Conservation (phyloP, 2,113 vertebrate genomes). For the Callipepla squamata region DNA sequence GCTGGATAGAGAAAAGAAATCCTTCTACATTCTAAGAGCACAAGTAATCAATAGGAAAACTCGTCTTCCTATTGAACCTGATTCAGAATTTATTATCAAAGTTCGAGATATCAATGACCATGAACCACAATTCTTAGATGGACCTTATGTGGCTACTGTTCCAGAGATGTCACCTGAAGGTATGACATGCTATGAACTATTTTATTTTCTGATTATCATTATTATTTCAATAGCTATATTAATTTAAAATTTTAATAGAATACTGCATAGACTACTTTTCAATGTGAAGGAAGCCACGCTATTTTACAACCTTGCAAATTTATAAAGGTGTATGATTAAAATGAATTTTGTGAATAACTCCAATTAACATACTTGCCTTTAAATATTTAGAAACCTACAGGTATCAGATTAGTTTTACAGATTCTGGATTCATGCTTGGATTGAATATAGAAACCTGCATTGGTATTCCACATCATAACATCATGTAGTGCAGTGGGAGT, state of each 20-base stretch:
- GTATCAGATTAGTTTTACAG: neutral
- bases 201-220: neutral
- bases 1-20: slow-evolving; percentile 88
- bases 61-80: slow-evolving; percentile 83
- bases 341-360: neutral
- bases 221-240: neutral
- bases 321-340: neutral
- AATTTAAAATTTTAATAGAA: neutral
- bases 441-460: neutral
- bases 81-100: slow-evolving; percentile 92
- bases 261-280: neutral
- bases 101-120: slow-evolving; percentile 94
- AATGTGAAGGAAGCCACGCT: neutral
- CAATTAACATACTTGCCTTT: neutral
- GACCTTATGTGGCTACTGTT: slow-evolving; percentile 88
- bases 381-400: neutral
- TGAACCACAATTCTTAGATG: slow-evolving; percentile 88
- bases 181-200: slow-evolving; percentile 54
- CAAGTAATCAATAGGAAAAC: slow-evolving; percentile 83
- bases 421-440: neutral
- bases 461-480: too few species aligned
- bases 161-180: slow-evolving; percentile 93
- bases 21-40: slow-evolving; percentile 87
- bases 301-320: neutral
- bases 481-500: too few species aligned